Evolutionary conservation across 2,113 vertebrate species (phyloP).

Genomic region (Macrotus californicus): DNA sequence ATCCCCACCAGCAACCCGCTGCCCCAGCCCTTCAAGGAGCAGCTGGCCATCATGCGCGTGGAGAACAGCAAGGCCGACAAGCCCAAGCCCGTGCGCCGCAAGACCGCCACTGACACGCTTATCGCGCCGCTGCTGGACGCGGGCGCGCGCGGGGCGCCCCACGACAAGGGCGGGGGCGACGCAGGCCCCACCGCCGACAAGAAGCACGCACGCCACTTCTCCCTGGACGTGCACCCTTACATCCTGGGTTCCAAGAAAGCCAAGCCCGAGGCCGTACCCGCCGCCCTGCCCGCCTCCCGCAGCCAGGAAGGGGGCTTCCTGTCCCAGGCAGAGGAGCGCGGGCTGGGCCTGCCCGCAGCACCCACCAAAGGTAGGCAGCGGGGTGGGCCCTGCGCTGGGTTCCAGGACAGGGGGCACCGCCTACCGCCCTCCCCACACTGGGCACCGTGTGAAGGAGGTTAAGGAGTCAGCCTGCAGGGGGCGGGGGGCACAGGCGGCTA

Average conservation of each 20-base stretch:
- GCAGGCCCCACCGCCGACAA: constrained; percentile 76
- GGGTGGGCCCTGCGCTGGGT: neutral
- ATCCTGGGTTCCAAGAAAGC: constrained; percentile 92
- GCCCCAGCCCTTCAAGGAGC: constrained; percentile 98
- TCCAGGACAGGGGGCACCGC: neutral
- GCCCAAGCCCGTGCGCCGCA: constrained; percentile 90
- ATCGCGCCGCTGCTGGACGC: constrained; percentile 90
- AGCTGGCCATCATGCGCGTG: constrained; percentile 87
- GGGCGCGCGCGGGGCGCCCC: constrained; percentile 51
- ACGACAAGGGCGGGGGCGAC: constrained; percentile 66
- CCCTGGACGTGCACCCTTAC: constrained; percentile 96
- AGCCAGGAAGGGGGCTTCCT: constrained; percentile 89
- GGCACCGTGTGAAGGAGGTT: accelerated
- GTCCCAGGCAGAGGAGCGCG: constrained; percentile 79
- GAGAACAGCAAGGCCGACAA: constrained; percentile 95
- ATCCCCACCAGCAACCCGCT: constrained; percentile 92
- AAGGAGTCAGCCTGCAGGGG: neutral
- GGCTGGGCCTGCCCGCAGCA: constrained; percentile 59
- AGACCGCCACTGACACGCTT: constrained; percentile 89
- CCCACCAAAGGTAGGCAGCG: constrained; percentile 80
- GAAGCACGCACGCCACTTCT: constrained; percentile 95
- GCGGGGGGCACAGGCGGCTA: accelerated
- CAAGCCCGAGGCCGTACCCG: constrained; percentile 83
- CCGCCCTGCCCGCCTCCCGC: constrained; percentile 84
- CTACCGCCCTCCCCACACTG: accelerated